Conservation (phyloP, 2,888 invertebrate species). For the Ernsta delagoae region DNA sequence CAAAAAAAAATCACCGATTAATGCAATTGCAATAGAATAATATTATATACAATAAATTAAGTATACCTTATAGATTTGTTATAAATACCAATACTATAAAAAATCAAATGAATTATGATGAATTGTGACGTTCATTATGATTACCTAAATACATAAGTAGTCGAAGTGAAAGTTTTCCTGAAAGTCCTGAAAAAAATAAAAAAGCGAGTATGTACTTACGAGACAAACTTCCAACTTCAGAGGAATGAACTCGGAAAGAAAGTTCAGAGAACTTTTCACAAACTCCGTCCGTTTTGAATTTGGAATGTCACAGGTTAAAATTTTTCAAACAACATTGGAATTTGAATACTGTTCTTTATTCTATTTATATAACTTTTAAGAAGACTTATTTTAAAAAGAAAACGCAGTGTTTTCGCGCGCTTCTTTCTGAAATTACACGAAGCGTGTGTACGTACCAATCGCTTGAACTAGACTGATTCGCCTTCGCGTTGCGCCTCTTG, state of each 20-base stretch:
- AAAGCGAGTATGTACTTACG: not conserved
- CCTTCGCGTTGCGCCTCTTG: too few species aligned
- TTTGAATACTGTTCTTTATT: not conserved
- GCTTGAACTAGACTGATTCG: not conserved
- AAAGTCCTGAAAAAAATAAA: too few species aligned
- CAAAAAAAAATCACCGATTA: too few species aligned
- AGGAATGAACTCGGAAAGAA: not conserved
- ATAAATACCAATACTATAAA: too few species aligned
- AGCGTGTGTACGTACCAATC: not conserved
- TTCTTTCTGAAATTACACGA: not conserved
- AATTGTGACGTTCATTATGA: too few species aligned
- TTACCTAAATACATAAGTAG: too few species aligned
- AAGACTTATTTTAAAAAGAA: not conserved
- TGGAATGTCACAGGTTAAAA: slow-evolving; percentile 4
- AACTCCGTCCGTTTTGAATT: not conserved
- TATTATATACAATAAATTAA: too few species aligned
- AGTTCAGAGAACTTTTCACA: slow-evolving; percentile 8
- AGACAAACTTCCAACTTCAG: not conserved
- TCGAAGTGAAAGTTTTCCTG: too few species aligned
- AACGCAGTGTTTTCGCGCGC: slow-evolving; percentile 5
- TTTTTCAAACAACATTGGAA: not conserved
- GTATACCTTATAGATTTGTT: too few species aligned
- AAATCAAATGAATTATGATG: too few species aligned
- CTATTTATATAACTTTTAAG: not conserved
- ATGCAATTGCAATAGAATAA: too few species aligned